Conservation (phyloP, 2,888 invertebrate genomes). For the Sussaba pulchella region DNA sequence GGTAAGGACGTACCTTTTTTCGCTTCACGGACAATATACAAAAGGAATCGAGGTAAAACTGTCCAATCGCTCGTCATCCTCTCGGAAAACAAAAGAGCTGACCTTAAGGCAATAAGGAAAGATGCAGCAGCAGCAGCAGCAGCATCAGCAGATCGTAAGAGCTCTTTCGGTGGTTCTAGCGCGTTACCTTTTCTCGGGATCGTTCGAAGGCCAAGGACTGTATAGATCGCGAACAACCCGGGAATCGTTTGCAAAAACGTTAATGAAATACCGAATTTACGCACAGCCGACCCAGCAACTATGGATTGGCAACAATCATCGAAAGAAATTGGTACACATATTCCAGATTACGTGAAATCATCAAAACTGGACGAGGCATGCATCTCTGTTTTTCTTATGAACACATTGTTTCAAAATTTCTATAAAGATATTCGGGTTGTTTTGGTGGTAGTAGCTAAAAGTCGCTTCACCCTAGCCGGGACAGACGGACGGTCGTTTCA, state of each 20-base stretch:
- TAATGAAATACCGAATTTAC: slow-evolving; percentile 54
- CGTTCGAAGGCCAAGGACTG: slow-evolving; percentile 23
- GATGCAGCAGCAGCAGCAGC: slow-evolving; percentile 21
- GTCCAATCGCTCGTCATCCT: slow-evolving; percentile 49
- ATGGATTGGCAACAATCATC: slow-evolving; percentile 47
- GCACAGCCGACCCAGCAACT: slow-evolving; percentile 7
- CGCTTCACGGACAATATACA: slow-evolving; percentile 62
- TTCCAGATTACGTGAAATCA: slow-evolving; percentile 16
- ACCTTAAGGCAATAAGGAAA: background rate
- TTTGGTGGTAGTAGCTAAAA: no score
- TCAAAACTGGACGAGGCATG: slow-evolving; percentile 34
- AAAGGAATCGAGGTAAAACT: slow-evolving; percentile 62
- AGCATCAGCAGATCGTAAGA: background rate
- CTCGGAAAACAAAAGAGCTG: slow-evolving; percentile 37
- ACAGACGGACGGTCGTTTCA: no score
- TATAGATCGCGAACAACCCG: slow-evolving; percentile 12
- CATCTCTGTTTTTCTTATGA: slow-evolving; percentile 26
- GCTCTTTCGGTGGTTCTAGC: background rate
- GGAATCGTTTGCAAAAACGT: slow-evolving; percentile 53
- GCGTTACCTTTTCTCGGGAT: slow-evolving; percentile 6
- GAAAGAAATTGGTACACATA: background rate
- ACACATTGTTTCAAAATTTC: no score
- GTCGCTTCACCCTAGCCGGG: no score
- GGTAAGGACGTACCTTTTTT: slow-evolving; percentile 61
- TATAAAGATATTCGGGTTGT: no score